Base-by-base conservation (phyloP, 2,888 invertebrate genomes). In the Erebia ligea region DNA sequence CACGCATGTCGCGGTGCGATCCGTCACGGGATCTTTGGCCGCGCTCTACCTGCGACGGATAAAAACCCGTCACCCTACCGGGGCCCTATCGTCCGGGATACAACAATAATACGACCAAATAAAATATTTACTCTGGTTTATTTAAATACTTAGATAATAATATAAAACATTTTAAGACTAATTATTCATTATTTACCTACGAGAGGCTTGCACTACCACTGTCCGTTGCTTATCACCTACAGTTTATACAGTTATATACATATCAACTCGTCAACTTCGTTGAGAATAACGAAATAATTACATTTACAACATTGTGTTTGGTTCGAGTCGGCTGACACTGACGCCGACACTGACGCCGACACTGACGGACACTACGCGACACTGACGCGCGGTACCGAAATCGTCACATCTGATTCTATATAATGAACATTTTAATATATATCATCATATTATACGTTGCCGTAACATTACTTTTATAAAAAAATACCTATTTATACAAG, bases 401-500 rank as follows among this genome's bases (percentile, higher is more conserved):
- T 63, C 68, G 42, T 56, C 10, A 86, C 88, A 85, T 88, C 86
- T 86, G 89, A 91, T 91, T 91, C 89, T 91, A 91, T 90, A 91
- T 90, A 45, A 61, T 91, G 90, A 91, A 74, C 68, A 70, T 70
- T 75, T 75, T 75, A 72, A 73, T 76, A 90, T 90, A 90, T 90
- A 89, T 90, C 89, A 68, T 88, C 87, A 88, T 90, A 90, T 90
- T 90, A 90, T 90, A 91, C 87, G 88, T 89, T 86, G 90, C 89
- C 88, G 90, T 89, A 91, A 93, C 92, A 91, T 91, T 90, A 91
- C 87, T 89, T 88, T 91, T 90, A 91, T 92, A 91, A 91, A 92
- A 91, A 92, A 91, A 93, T 90, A 92, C 90, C 88, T 90, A 91
- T 92, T 90, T 90, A 88, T 91, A 91, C 90, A 92, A 92, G 87